phyloP scores from a whole-genome alignment of 2,113 vertebrate species.

The Perca schrenkii region DNA sequence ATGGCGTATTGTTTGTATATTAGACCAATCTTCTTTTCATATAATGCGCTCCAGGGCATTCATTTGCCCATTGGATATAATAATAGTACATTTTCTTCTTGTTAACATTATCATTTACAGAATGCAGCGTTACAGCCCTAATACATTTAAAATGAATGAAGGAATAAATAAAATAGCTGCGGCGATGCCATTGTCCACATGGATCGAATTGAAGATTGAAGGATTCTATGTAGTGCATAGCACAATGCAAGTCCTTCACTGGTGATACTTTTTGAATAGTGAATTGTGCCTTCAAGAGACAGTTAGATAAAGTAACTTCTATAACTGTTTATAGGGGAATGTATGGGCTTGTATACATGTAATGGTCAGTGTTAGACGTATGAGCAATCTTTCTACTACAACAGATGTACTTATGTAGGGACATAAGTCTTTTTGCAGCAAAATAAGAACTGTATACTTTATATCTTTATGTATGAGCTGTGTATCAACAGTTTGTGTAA shows the following conservation, averaged over 20 bases:
- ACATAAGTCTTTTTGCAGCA: background rate
- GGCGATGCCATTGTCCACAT: conserved; percentile 43
- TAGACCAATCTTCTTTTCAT: conserved; percentile 60
- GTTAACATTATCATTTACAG: conserved; percentile 59
- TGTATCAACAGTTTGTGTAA: background rate
- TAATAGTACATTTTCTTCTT: conserved; percentile 65
- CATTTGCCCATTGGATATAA: conserved; percentile 62
- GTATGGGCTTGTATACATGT: conserved; percentile 14
- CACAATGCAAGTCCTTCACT: conserved; percentile 32
- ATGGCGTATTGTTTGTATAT: conserved; percentile 63
- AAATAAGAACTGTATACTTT: background rate
- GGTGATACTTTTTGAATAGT: conserved; percentile 21
- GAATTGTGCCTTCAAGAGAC: conserved; percentile 2
- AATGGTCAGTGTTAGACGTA: background rate
- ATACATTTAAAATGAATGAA: conserved; percentile 54
- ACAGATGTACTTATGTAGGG: background rate
- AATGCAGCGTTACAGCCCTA: conserved; percentile 47
- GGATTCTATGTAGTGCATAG: background rate
- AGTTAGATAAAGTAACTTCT: conserved; percentile 31
- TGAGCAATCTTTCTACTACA: background rate
- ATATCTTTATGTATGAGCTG: background rate
- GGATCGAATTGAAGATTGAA: conserved; percentile 28
- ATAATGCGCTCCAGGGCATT: conserved; percentile 58
- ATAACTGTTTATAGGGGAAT: conserved; percentile 8
- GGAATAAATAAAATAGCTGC: conserved; percentile 51